Percentiles rank a stretch among this genome's conserved stretches.
phyloP scores from a whole-genome alignment of 2,113 vertebrate species.

The Henicopernis longicauda region DNA sequence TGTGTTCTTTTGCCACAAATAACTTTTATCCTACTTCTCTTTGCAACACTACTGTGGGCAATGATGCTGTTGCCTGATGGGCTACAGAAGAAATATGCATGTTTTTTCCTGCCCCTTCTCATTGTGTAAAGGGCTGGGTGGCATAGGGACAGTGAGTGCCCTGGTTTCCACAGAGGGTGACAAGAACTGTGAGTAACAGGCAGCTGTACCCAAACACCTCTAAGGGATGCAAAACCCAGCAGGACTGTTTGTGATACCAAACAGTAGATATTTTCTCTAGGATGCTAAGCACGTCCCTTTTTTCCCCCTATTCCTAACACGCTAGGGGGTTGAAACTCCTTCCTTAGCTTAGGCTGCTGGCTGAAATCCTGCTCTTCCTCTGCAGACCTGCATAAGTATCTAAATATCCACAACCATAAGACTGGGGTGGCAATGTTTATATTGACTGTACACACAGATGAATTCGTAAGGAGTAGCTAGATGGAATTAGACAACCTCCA shows the following conservation, averaged over 20 bases:
- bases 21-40: neutral
- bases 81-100: neutral
- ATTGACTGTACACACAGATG: neutral
- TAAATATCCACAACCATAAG: neutral
- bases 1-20: neutral
- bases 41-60: neutral
- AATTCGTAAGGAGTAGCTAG: neutral
- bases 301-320: neutral
- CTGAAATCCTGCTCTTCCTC: neutral
- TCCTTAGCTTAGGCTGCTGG: neutral
- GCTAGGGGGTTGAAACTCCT: neutral
- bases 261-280: neutral
- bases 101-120: neutral
- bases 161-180: neutral
- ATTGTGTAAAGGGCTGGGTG: neutral
- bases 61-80: neutral
- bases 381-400: neutral
- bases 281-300: neutral
- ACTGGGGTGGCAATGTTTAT: neutral
- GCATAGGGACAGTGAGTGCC: neutral
- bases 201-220: neutral
- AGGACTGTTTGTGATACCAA: neutral
- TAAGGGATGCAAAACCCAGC: neutral
- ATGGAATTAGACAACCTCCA: neutral
- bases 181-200: neutral